A percentile compares a stretch with the other conserved stretches of the same genome.
Evolutionary conservation across 2,797 vertebrate species (phyloP).

Genomic region (Perodicticus potto): DNA sequence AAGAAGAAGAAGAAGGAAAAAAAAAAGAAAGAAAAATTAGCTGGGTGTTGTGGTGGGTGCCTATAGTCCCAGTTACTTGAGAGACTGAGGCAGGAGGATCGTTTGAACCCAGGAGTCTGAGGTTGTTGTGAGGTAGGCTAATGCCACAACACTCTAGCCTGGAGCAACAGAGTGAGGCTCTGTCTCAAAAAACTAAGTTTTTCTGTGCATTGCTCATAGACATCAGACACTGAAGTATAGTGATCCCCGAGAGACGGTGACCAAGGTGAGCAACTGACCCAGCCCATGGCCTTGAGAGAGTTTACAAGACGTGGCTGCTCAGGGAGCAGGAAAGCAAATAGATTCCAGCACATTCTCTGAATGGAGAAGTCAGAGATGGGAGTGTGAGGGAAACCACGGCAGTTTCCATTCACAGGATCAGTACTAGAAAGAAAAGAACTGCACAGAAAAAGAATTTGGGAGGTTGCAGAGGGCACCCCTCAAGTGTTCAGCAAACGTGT

Average conservation of each 20-base stretch:
- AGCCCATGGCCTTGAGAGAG: neutral
- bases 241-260: neutral
- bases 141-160: no score
- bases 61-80: no score
- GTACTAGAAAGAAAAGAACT: neutral
- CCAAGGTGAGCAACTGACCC: neutral
- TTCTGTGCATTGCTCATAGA: neutral
- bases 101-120: no score
- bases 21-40: no score
- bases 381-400: neutral
- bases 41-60: no score
- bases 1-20: no score
- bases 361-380: neutral
- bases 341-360: neutral
- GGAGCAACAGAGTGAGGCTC: no score
- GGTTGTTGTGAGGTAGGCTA: no score
- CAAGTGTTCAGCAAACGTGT: neutral
- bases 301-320: neutral
- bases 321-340: neutral
- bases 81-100: no score
- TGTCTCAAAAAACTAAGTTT: neutral
- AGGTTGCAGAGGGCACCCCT: neutral
- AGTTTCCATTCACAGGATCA: conserved; percentile 26
- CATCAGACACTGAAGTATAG: neutral
- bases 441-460: neutral